Evolutionary conservation across 2,888 invertebrate species (phyloP).

Genomic region (Archaeoteleia sp.): DNA sequence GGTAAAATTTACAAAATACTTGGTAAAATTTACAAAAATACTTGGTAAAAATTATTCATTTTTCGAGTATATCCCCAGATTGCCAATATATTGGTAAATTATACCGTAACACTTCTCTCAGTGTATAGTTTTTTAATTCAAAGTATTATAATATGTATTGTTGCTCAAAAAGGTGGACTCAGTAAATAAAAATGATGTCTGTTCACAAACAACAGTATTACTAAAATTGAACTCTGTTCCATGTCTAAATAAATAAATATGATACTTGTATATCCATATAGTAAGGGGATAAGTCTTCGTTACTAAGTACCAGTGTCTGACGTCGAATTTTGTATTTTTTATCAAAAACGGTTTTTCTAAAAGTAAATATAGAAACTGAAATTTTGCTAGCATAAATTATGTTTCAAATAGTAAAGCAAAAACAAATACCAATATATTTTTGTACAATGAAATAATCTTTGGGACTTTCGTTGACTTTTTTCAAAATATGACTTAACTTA

Average conservation of each 20-base stretch:
- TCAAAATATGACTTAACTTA: constrained; percentile 83
- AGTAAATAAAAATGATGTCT: no score
- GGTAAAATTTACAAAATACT: no score
- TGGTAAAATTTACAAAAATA: no score
- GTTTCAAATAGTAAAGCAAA: no score
- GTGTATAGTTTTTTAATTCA: neutral
- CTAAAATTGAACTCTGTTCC: no score
- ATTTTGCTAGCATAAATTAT: no score
- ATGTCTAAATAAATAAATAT: constrained; percentile 43
- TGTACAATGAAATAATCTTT: constrained; percentile 86
- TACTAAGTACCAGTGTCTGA: constrained; percentile 91
- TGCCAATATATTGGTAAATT: no score
- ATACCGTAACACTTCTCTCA: no score
- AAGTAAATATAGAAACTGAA: constrained; percentile 66
- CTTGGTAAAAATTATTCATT: no score
- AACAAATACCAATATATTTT: constrained; percentile 95
- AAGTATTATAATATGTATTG: constrained; percentile 14
- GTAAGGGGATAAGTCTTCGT: constrained; percentile 86
- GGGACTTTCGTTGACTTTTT: constrained; percentile 78
- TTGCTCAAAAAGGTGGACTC: constrained; percentile 1
- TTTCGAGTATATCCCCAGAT: no score
- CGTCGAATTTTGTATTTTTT: constrained; percentile 92
- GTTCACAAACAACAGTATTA: no score
- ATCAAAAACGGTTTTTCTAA: constrained; percentile 88
- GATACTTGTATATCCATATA: constrained; percentile 88